Evolutionary conservation across 2,797 vertebrate genomes (phyloP).

Genomic region (Coregonus ussuriensis): DNA sequence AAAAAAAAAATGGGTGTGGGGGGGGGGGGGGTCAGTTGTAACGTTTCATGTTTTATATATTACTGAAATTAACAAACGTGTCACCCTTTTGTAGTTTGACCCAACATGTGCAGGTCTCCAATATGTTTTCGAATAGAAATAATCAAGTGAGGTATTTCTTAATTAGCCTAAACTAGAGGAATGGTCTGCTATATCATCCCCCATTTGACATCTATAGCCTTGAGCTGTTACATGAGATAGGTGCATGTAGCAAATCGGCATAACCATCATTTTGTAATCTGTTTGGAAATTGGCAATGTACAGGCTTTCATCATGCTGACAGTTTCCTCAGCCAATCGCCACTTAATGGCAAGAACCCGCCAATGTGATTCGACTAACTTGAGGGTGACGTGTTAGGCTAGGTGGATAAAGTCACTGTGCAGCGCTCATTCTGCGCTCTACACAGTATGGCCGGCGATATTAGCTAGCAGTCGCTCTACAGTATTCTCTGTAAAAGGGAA

Average conservation of each 20-base stretch:
- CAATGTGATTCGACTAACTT: slow-evolving; percentile 35
- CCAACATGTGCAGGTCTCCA: not conserved
- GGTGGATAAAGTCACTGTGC: slow-evolving; percentile 74
- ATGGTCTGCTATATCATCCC: not conserved
- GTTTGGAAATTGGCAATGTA: not conserved
- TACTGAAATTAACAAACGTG: too few relatives aligned
- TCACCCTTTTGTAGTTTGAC: not conserved
- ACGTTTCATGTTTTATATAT: slow-evolving; percentile 27
- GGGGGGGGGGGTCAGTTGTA: slow-evolving; percentile 21
- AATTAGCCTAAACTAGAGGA: not conserved
- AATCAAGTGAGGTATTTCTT: not conserved
- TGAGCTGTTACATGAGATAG: not conserved
- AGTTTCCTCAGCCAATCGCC: slow-evolving; percentile 48
- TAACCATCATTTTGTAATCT: not conserved
- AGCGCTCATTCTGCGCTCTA: slow-evolving; percentile 73
- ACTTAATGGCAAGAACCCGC: not conserved
- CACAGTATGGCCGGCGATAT: slow-evolving; percentile 99
- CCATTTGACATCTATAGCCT: not conserved
- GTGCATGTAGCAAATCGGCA: not conserved
- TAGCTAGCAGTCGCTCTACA: slow-evolving; percentile 98
- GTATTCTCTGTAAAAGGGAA: slow-evolving; percentile 97
- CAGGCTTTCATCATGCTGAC: slow-evolving; percentile 35
- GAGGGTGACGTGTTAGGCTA: slow-evolving; percentile 30
- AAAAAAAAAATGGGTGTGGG: slow-evolving; percentile 38
- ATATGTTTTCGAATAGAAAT: not conserved